Base-by-base conservation (phyloP, 2,888 invertebrate genomes). In the Drosophila ustulata region DNA sequence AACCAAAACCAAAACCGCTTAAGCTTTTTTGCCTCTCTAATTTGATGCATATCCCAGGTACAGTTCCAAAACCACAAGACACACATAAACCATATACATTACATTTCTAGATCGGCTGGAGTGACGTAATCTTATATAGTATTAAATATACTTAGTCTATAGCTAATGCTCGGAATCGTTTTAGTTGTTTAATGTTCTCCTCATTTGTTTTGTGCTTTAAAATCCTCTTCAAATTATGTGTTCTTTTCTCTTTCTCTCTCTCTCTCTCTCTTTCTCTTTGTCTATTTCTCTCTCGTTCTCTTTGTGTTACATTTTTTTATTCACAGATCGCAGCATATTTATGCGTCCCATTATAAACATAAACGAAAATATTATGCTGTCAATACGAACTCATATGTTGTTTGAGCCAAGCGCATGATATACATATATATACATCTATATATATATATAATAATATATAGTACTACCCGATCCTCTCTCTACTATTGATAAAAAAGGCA, bases 291-390 rank as follows among this genome's bases (percentile, higher is more conserved):
- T 75, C 71, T 74, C 43, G 62, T 53, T 80, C 61, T 81, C 63
- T 72, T 65, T 70, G 45, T 75, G 66, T 75, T 81, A 62, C 75
- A 32, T 74, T 71, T 77, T 77, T 74, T 80, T 71, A 80, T 83
- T 86, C 84, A 65, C 90, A 91, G 90, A 91, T 90, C 80, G 77
- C 91, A 91, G 78, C 90, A 91, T 88, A 87, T 91, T 83, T 90
- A 91, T 90, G 90, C 88, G 71, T 85, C 90, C 81, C 89, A 89
- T 81, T 85, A 87, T 51, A 89, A 85, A 80, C 80, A 79, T 76
- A 90, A 84, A 78, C 91, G 90, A 88, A 91, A 91, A 83, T 90
- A 90, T 83, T 90, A 89, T 82, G 90, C 91, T 75, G 90, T 91
- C 82, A 90, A 90, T 80, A 84, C 87, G 57, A 90, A 91, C 84